phyloP scores from a whole-genome alignment of 2,113 vertebrate genomes.

The Boleophthalmus pectinirostris region DNA sequence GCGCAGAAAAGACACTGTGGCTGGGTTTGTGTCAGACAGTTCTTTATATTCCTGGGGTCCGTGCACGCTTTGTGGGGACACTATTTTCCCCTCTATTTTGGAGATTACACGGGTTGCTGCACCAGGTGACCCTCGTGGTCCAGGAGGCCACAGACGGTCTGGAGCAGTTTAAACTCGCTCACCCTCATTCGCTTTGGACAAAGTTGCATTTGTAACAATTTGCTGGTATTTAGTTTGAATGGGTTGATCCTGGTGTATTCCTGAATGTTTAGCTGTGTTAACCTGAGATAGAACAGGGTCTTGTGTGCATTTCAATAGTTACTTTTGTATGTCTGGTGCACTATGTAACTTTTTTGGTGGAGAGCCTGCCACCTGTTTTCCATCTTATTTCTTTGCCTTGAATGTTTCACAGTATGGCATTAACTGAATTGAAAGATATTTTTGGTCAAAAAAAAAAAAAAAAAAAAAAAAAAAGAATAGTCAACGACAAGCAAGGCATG shows the following conservation, averaged over 20 bases:
- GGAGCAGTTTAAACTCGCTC: conserved; percentile 79
- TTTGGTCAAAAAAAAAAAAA: background rate
- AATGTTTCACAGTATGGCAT: too few species aligned
- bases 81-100: conserved; percentile 72
- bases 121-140: conserved; percentile 82
- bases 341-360: too few species aligned
- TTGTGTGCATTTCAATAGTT: too few species aligned
- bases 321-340: too few species aligned
- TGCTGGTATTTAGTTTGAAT: conserved; percentile 44
- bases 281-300: conserved; percentile 20
- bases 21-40: conserved; percentile 67
- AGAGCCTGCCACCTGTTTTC: too few species aligned
- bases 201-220: conserved; percentile 68
- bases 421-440: too few species aligned
- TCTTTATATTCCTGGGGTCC: conserved; percentile 64
- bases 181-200: conserved; percentile 52
- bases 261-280: conserved; percentile 37
- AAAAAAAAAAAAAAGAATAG: too few species aligned
- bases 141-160: conserved; percentile 75
- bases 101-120: conserved; percentile 89
- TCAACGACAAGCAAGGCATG: too few species aligned
- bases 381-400: too few species aligned
- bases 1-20: conserved; percentile 66
- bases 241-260: conserved; percentile 41
- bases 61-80: conserved; percentile 61